These are phyloP conservation scores for Amia ocellicauda DNA, from an alignment of 2,113 vertebrate species.

Conservation along the genomic window DNA sequence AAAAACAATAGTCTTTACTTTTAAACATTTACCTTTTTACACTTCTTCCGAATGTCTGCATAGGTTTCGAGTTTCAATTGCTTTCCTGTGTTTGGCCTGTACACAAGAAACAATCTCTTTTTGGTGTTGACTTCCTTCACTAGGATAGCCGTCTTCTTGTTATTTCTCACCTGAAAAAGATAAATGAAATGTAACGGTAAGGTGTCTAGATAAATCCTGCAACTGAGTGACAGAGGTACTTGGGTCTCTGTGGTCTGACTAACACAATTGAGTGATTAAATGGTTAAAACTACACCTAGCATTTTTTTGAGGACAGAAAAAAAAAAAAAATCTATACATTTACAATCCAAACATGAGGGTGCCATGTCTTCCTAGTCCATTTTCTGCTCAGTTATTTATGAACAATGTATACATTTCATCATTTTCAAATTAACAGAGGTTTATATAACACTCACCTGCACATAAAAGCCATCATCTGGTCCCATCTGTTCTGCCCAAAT, in stretches of 20 bases:
- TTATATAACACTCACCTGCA: conserved; percentile 75
- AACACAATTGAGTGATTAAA: too few species aligned
- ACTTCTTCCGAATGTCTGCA: conserved; percentile 90
- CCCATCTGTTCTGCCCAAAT: conserved; percentile 92
- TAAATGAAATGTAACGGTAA: too few species aligned
- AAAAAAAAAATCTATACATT: too few species aligned
- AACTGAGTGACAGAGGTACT: background rate
- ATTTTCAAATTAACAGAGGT: background rate
- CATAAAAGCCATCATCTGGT: conserved; percentile 94
- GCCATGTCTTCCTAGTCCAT: too few species aligned
- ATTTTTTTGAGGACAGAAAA: too few species aligned
- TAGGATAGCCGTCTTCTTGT: conserved; percentile 91
- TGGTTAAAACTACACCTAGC: too few species aligned
- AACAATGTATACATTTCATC: background rate
- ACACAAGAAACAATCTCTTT: conserved; percentile 92
- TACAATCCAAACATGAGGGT: too few species aligned
- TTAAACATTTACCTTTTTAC: conserved; percentile 79
- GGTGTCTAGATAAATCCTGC: background rate
- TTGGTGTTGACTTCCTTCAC: conserved; percentile 93
- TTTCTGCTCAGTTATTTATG: background rate
- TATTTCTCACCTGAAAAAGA: conserved; percentile 83
- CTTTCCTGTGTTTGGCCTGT: conserved; percentile 93
- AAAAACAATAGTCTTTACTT: background rate
- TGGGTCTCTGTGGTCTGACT: conserved; percentile 49
- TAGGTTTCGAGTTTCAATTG: conserved; percentile 93